Evolutionary conservation across 2,888 invertebrate genomes (phyloP).

Genomic region (Parasteatoda lunata): DNA sequence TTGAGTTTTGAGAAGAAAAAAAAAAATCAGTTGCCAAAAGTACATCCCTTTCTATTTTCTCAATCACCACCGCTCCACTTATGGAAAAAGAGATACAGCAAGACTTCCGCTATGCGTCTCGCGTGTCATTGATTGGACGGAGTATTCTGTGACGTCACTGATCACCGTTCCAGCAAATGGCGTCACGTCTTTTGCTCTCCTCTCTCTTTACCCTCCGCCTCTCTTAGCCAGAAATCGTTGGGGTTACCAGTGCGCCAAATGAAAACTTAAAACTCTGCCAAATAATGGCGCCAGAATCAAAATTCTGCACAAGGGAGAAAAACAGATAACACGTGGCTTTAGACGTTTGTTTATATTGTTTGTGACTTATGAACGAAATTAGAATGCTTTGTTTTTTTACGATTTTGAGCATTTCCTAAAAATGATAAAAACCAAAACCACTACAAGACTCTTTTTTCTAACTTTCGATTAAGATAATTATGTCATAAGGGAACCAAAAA

Average conservation of each 20-base stretch:
- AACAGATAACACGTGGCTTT: conserved; percentile 50
- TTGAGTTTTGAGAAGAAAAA: too few species aligned
- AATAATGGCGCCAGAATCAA: conserved; percentile 11
- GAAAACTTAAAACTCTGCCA: conserved; percentile 32
- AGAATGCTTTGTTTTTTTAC: too few species aligned
- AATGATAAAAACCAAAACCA: too few species aligned
- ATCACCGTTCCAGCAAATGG: conserved; percentile 66
- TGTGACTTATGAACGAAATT: too few species aligned
- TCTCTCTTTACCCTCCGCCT: conserved; percentile 64
- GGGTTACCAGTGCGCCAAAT: conserved; percentile 19
- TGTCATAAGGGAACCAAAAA: too few species aligned
- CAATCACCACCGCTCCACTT: background rate
- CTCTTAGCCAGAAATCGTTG: conserved; percentile 47
- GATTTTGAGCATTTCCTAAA: too few species aligned
- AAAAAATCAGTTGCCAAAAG: too few species aligned
- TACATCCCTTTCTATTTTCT: background rate
- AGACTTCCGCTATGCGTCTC: conserved; percentile 56
- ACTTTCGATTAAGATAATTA: too few species aligned
- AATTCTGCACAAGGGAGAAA: background rate
- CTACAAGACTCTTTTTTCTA: too few species aligned
- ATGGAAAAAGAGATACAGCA: conserved; percentile 14
- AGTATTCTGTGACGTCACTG: conserved; percentile 52
- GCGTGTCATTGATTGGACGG: conserved; percentile 56
- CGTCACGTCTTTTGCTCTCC: conserved; percentile 66
- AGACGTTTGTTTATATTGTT: too few species aligned